Percentiles rank a stretch among this genome's conserved stretches.
phyloP scores from a whole-genome alignment of 2,797 vertebrate genomes.

The Ambastaia sidthimunki region DNA sequence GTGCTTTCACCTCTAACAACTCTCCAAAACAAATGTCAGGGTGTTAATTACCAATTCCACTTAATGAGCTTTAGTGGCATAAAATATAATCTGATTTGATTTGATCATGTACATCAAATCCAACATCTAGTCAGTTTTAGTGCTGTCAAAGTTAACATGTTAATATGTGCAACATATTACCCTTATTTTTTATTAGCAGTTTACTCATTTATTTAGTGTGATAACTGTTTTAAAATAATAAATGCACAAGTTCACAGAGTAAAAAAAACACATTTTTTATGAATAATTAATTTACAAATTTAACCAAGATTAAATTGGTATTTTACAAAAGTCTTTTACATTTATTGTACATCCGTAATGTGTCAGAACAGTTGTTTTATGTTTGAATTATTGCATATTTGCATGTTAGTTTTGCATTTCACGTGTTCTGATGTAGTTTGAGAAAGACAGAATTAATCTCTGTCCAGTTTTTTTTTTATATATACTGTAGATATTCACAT shows the following conservation, averaged over 20 bases:
- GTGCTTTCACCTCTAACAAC: slow-evolving; percentile 48
- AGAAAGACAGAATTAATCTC: not conserved
- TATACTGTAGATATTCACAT: not conserved
- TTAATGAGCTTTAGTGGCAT: slow-evolving; percentile 22
- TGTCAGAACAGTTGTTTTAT: too few species aligned
- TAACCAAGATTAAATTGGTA: not conserved
- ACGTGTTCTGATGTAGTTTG: not conserved
- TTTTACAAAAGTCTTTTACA: not conserved
- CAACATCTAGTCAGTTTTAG: slow-evolving; percentile 2
- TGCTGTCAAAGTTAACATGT: not conserved
- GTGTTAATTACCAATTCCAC: slow-evolving; percentile 50
- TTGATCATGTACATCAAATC: slow-evolving; percentile 23
- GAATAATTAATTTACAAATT: not conserved
- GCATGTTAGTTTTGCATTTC: not conserved
- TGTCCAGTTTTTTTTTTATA: not conserved
- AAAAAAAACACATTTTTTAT: not conserved
- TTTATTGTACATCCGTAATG: not conserved
- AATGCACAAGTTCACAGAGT: not conserved
- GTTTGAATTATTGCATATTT: not conserved
- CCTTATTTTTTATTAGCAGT: not conserved
- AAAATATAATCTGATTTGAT: slow-evolving; percentile 25
- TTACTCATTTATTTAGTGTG: not conserved
- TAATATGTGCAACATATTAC: not conserved
- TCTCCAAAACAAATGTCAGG: slow-evolving; percentile 51
- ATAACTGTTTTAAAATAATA: not conserved